phyloP scores from a whole-genome alignment of 2,113 vertebrate species.

The cattle (Bos taurus) region DNA sequence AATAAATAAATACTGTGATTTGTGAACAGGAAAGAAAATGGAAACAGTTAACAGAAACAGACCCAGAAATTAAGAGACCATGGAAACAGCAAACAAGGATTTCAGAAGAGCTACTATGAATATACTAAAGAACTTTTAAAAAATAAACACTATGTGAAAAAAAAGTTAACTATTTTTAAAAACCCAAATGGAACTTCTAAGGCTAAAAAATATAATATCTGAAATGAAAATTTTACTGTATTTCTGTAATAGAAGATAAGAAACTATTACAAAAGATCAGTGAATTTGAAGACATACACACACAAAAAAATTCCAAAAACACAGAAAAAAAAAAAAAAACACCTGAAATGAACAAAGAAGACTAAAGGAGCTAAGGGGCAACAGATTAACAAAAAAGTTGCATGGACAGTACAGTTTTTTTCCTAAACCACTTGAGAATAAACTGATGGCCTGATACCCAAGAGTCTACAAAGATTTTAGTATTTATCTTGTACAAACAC shows the following conservation, averaged over 20 bases:
- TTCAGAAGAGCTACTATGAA: conserved; percentile 1
- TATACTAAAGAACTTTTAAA: not conserved
- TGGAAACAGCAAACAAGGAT: not conserved
- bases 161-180: not conserved
- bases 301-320: not conserved
- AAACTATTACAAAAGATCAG: not conserved
- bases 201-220: not conserved
- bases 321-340: not conserved
- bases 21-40: not conserved
- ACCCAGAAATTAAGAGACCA: not conserved
- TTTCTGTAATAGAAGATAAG: not conserved
- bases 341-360: not conserved
- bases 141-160: not conserved
- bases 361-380: not conserved
- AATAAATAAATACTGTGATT: not conserved
- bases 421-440: not conserved
- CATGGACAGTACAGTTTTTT: not conserved
- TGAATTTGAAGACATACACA: not conserved
- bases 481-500: not conserved
- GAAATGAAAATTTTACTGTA: not conserved
- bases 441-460: not conserved
- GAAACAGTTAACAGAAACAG: not conserved
- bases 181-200: not conserved
- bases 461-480: not conserved
- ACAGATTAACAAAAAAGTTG: not conserved